phyloP scores from a whole-genome alignment of 2,888 invertebrate species.

The Atrina japonica region DNA sequence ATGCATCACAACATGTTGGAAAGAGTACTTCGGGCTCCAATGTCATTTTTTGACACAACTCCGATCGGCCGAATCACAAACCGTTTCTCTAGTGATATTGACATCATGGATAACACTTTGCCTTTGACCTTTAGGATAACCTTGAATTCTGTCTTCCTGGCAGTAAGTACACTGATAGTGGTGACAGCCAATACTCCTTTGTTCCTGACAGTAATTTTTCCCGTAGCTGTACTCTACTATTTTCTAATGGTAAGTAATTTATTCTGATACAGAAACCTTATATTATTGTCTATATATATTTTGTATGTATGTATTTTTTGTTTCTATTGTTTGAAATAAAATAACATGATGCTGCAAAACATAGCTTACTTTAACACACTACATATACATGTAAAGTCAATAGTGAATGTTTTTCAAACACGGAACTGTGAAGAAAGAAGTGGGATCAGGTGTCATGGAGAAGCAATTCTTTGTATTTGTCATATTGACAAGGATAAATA shows the following conservation, averaged over 20 bases:
- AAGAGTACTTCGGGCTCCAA: slow-evolving; percentile 69
- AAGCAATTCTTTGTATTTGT: too few species aligned
- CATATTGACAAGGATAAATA: too few species aligned
- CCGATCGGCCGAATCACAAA: too few species aligned
- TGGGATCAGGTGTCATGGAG: too few species aligned
- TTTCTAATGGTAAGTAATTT: slow-evolving; percentile 73
- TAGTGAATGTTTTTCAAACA: too few species aligned
- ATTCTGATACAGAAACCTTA: too few species aligned
- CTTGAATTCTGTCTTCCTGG: slow-evolving; percentile 61
- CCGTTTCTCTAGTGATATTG: too few species aligned
- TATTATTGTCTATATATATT: too few species aligned
- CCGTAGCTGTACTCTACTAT: slow-evolving; percentile 76
- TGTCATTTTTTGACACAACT: slow-evolving; percentile 78
- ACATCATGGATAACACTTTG: slow-evolving; percentile 63
- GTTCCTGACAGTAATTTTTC: slow-evolving; percentile 69
- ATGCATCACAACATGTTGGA: slow-evolving; percentile 67
- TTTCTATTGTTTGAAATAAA: too few species aligned
- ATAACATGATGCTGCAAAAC: neutral
- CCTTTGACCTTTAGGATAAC: slow-evolving; percentile 55
- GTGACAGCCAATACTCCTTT: slow-evolving; percentile 77
- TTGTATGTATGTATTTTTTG: too few species aligned
- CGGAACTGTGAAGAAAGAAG: too few species aligned
- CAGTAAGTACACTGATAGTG: slow-evolving; percentile 76
- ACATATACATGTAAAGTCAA: too few species aligned
- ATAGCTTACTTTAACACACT: neutral